phyloP scores from a whole-genome alignment of 2,113 vertebrate species.

The Myodes glareolus region DNA sequence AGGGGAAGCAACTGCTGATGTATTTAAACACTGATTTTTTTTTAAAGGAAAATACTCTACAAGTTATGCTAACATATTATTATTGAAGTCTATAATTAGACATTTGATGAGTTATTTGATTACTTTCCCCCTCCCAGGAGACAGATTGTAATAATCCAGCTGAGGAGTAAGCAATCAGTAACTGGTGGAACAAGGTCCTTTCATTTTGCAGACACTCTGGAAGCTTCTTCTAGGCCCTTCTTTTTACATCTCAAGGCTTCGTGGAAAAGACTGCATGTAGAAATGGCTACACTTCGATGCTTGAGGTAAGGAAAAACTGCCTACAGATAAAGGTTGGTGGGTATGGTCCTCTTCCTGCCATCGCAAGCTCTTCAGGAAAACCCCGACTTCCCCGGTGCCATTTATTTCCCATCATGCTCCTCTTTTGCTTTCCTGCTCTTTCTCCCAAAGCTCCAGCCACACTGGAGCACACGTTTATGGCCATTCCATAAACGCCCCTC shows the following conservation, averaged over 20 bases:
- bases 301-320: not conserved
- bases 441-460: not conserved
- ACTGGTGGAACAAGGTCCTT: not conserved
- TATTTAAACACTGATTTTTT: not conserved
- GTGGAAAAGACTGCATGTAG: accelerated
- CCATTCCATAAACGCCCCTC: not conserved
- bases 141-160: not conserved
- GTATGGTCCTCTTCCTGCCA: not conserved
- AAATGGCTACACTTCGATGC: not conserved
- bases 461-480: not conserved
- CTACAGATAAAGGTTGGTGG: not conserved
- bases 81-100: constrained; percentile 1
- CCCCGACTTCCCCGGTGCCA: not conserved
- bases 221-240: not conserved
- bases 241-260: not conserved
- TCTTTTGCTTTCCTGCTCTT: not conserved
- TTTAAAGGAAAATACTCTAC: not conserved
- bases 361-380: not conserved
- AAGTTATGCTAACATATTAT: not conserved
- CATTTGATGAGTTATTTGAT: constrained; percentile 20
- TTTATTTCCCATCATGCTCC: not conserved
- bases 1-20: not conserved
- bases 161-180: not conserved
- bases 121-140: not conserved
- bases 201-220: not conserved